phyloP scores from a whole-genome alignment of 2,888 invertebrate species.

The Parnassius mnemosyne region DNA sequence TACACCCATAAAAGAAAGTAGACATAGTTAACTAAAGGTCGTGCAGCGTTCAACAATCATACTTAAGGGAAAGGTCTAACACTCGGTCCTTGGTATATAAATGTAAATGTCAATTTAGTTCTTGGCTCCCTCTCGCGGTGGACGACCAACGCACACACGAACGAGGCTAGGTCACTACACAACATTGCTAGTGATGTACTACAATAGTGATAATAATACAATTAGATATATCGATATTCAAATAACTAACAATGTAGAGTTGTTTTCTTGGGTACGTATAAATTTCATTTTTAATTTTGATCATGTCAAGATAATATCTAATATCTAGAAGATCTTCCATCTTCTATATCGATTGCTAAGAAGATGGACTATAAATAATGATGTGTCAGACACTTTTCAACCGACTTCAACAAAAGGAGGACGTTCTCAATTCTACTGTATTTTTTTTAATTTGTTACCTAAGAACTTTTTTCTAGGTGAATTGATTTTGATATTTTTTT shows the following conservation, averaged over 20 bases:
- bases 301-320: too few relatives aligned
- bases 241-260: neutral
- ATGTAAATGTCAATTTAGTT: conserved; percentile 14
- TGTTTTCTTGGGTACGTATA: too few relatives aligned
- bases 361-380: too few relatives aligned
- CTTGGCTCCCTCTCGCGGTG: conserved; percentile 33
- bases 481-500: too few relatives aligned
- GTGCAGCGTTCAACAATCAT: neutral
- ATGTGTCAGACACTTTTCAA: too few relatives aligned
- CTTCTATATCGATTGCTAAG: too few relatives aligned
- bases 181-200: conserved; percentile 48
- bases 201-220: conserved; percentile 47
- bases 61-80: neutral
- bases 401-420: too few relatives aligned
- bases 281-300: too few relatives aligned
- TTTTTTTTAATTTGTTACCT: too few relatives aligned
- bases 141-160: conserved; percentile 37
- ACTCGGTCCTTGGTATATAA: conserved; percentile 7
- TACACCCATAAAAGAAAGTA: conserved; percentile 10
- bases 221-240: conserved; percentile 34
- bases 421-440: too few relatives aligned
- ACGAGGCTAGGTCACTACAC: conserved; percentile 63
- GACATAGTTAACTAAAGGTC: conserved; percentile 2
- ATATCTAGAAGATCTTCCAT: too few relatives aligned
- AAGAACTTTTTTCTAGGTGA: too few relatives aligned